Conservation (phyloP, 2,113 vertebrate genomes). For the Sinocyclocheilus rhinocerous region DNA sequence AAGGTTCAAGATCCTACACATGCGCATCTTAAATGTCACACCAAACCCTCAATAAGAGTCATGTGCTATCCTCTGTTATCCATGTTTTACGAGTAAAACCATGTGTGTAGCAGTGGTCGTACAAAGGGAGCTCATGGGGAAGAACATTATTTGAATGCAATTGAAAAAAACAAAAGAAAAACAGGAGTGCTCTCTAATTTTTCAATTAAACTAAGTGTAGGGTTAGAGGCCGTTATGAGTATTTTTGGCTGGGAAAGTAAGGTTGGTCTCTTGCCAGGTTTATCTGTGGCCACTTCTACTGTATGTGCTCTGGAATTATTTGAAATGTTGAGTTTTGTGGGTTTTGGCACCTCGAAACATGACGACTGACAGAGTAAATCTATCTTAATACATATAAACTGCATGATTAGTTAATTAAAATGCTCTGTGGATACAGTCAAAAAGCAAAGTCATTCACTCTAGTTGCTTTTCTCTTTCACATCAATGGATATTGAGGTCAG, state of each 20-base stretch:
- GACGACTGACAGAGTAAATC: slow-evolving; percentile 31
- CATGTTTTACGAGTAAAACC: slow-evolving; percentile 64
- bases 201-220: slow-evolving; percentile 41
- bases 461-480: not conserved
- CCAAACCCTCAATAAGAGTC: slow-evolving; percentile 68
- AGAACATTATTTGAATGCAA: slow-evolving; percentile 65
- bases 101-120: slow-evolving; percentile 46
- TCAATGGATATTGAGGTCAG: slow-evolving; percentile 25
- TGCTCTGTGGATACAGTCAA: not conserved
- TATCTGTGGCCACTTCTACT: slow-evolving; percentile 43
- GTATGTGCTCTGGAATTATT: slow-evolving; percentile 51
- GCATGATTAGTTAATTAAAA: slow-evolving; percentile 27
- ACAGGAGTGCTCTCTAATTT: slow-evolving; percentile 56
- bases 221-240: slow-evolving; percentile 33
- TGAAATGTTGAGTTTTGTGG: slow-evolving; percentile 4
- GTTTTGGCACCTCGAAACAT: slow-evolving; percentile 41
- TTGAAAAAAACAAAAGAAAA: slow-evolving; percentile 46
- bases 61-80: slow-evolving; percentile 59
- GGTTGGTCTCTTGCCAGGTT: slow-evolving; percentile 39
- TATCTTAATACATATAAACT: slow-evolving; percentile 29
- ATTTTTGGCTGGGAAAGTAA: slow-evolving; percentile 32
- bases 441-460: not conserved
- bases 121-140: slow-evolving; percentile 40
- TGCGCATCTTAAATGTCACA: slow-evolving; percentile 35
- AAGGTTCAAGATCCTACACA: not conserved